phyloP scores from a whole-genome alignment of 1,140 invertebrate species.

The Andricus grossulariae region DNA sequence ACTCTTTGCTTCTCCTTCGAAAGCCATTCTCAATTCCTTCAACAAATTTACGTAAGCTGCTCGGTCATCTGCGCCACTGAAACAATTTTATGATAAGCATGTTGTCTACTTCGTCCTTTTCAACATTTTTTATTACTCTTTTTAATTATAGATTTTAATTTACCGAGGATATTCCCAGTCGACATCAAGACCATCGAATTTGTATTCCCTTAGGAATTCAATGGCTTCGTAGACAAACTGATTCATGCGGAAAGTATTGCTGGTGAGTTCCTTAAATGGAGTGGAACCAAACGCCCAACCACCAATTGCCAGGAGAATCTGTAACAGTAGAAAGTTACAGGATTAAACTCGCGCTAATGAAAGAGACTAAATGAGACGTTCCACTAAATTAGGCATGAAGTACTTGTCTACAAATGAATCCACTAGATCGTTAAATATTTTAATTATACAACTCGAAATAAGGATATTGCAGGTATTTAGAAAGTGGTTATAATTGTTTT shows the following conservation, averaged over 20 bases:
- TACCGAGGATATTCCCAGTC: conserved; percentile 97
- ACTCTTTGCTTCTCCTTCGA: conserved; percentile 89
- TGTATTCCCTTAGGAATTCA: conserved; percentile 92
- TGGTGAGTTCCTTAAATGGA: conserved; percentile 94
- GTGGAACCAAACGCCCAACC: conserved; percentile 96
- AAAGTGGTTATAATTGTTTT: background rate
- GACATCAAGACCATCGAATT: conserved; percentile 96
- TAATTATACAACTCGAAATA: background rate
- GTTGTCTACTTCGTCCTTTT: no score
- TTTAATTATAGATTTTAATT: no score
- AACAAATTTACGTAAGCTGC: conserved; percentile 88
- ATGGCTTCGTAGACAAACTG: conserved; percentile 96
- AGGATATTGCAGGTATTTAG: background rate
- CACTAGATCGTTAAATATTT: background rate
- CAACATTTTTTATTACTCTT: background rate
- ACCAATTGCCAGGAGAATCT: conserved; percentile 92
- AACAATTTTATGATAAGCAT: conserved; percentile 21
- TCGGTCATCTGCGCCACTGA: conserved; percentile 88
- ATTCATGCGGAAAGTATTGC: conserved; percentile 94
- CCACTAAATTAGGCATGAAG: conserved; percentile 11
- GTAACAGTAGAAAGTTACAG: conserved; percentile 33
- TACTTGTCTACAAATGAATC: background rate
- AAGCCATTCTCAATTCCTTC: conserved; percentile 90
- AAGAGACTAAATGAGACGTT: conserved; percentile 10
- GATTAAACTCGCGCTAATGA: conserved; percentile 27